Conservation (phyloP, 1,140 invertebrate species). For the Cyphomyrmex costatus region DNA sequence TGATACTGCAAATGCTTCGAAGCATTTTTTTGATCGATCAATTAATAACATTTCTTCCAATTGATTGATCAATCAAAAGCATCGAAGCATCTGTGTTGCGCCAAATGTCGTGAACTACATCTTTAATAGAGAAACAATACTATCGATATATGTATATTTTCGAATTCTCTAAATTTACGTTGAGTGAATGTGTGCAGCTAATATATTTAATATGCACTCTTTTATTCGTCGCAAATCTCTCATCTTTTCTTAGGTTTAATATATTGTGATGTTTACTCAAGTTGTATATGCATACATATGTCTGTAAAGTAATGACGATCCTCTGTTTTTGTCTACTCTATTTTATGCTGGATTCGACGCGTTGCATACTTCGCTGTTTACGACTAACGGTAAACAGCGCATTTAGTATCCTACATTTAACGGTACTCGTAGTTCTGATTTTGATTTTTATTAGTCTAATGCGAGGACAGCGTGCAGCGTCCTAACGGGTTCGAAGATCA, state of each 20-base stretch:
- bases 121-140: no score
- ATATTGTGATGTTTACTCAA: background rate
- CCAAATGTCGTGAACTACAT: no score
- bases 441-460: slow-evolving; percentile 38
- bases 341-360: background rate
- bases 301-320: background rate
- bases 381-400: slow-evolving; percentile 26
- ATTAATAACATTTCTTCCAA: no score
- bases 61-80: no score
- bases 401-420: slow-evolving; percentile 35
- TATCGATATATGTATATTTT: background rate
- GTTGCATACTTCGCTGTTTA: slow-evolving; percentile 11
- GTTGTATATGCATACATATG: background rate
- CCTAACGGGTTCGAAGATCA: slow-evolving; percentile 35
- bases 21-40: no score
- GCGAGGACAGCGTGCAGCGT: slow-evolving; percentile 1
- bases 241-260: background rate
- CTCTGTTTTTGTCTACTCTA: background rate
- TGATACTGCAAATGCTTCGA: no score
- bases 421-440: slow-evolving; percentile 35
- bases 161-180: background rate
- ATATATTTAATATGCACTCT: background rate
- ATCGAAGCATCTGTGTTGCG: no score
- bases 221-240: background rate
- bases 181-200: background rate